Evolutionary conservation across 1,140 invertebrate genomes (phyloP).

Genomic region (Eueides isabella): DNA sequence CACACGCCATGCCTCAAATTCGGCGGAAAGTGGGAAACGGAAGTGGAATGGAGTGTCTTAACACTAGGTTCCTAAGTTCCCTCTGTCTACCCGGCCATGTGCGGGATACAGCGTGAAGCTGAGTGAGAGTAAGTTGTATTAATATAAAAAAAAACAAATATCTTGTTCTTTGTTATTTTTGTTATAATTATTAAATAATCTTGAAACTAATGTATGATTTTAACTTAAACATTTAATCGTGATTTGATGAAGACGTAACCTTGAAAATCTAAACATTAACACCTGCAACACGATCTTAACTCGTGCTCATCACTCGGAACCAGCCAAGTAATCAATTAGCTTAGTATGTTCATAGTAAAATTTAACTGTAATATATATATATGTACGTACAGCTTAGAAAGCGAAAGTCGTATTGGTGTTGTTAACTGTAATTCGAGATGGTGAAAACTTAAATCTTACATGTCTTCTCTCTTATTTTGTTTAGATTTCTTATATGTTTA

Average conservation of each 20-base stretch:
- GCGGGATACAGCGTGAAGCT: too few species aligned
- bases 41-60: too few species aligned
- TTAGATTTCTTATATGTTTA: not conserved
- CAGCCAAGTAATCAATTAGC: conserved; percentile 19
- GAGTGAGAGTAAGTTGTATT: not conserved
- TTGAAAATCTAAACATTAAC: conserved; percentile 20
- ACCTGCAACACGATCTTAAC: conserved; percentile 25
- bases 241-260: conserved; percentile 28
- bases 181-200: not conserved
- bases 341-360: not conserved
- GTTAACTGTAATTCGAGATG: conserved; percentile 16
- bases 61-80: too few species aligned
- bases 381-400: conserved; percentile 9
- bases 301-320: conserved; percentile 23
- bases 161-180: not conserved
- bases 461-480: conserved; percentile 3
- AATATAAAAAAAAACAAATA: not conserved
- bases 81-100: too few species aligned
- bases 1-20: too few species aligned
- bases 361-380: conserved; percentile 13
- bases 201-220: not conserved
- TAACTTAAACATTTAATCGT: conserved; percentile 14
- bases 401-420: conserved; percentile 17
- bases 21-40: too few species aligned
- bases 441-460: conserved; percentile 17